Conservation (phyloP, 2,113 vertebrate species). For the Zapornia atra region DNA sequence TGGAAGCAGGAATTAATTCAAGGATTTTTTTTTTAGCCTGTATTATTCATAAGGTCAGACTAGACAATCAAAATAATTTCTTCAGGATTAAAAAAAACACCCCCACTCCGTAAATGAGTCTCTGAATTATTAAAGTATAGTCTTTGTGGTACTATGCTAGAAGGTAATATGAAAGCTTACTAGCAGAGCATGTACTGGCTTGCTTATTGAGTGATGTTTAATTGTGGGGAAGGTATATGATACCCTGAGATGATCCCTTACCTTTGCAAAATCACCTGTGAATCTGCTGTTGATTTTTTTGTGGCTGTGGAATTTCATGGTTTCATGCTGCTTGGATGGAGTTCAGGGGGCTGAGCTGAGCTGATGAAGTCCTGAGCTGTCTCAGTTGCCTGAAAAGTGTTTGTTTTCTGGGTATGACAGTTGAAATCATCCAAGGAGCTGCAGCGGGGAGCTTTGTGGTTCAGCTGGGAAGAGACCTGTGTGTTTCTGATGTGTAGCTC, state of each 20-base stretch:
- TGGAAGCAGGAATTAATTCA: neutral
- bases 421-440: neutral
- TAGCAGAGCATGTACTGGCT: neutral
- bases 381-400: neutral
- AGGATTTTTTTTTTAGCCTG: neutral
- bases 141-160: neutral
- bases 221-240: neutral
- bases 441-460: neutral
- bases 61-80: conserved; percentile 19
- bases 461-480: neutral
- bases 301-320: neutral
- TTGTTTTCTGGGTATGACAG: neutral
- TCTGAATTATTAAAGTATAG: conserved; percentile 2
- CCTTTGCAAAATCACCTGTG: neutral
- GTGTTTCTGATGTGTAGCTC: neutral
- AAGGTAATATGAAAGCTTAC: neutral
- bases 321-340: neutral
- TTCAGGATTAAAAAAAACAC: neutral
- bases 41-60: conserved; percentile 35
- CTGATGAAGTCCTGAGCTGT: neutral
- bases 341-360: neutral
- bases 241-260: neutral
- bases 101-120: neutral
- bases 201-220: neutral
- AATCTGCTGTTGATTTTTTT: neutral